Evolutionary conservation across 2,888 invertebrate genomes (phyloP), one percentile per base, ranked within the genome.

Genomic region (Acronicta leporina): DNA sequence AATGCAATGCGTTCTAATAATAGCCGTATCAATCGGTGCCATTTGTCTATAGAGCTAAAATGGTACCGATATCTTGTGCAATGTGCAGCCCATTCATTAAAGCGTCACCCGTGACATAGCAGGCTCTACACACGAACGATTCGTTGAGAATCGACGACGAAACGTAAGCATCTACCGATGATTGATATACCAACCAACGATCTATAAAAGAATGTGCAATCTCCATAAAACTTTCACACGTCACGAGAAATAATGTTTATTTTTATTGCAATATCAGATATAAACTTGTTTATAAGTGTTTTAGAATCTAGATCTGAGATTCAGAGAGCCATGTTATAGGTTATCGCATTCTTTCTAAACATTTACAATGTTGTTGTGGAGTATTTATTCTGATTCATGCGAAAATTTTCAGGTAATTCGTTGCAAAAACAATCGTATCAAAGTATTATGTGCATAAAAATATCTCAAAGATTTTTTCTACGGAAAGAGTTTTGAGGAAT

Each of bases 11-110:
- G 68, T 69, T 78, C 87, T 87, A 90, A 78, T 82, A 80, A 85
- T 90, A 89, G 88, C 71, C 43, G 74, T 87, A 87, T 88, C 87
- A 89, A 89, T 88, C 86, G 86, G 73, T 81, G 81, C 79, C 85
- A 81, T 86, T 86, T 82, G 86, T 86, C 84, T 83, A 76, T 77
- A 68, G 73, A 75, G 79, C 83, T 83, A 82, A 81, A 89, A 85
- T 82, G 82, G 85, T 78, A 58, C 73, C 81, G 82, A 86, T 87
- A 87, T 83, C 79, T 81, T 78, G 80, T 79, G 81, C 83, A 79
- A 84, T 79, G 83, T 77, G 77, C 63, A 75, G 73, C 75, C 73
- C 87, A 87, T 88, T 88, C 87, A 88, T 87, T 84, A 84, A 65
- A 80, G 73, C 78, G 81, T 80, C 83, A 79, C 77, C 70, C 73